Percentiles rank a stretch among this genome's conserved stretches.
Evolutionary conservation across 2,797 vertebrate genomes (phyloP).

Genomic region (Poecilia wingei): DNA sequence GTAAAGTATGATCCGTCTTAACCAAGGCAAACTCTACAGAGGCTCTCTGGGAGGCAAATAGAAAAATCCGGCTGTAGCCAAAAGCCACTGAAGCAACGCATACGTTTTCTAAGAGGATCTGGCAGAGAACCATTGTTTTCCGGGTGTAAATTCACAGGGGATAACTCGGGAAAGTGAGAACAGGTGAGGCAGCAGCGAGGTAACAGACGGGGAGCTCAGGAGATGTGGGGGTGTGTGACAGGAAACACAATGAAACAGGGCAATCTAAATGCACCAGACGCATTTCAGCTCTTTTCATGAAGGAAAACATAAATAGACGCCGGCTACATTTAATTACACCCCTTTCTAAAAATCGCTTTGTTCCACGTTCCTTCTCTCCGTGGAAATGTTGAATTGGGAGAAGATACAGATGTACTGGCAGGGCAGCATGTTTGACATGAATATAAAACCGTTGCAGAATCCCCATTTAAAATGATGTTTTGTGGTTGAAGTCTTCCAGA

Average conservation of each 20-base stretch:
- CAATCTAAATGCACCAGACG: neutral
- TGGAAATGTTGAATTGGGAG: neutral
- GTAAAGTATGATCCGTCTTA: neutral
- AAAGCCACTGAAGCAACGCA: neutral
- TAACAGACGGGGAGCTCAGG: slow-evolving; percentile 10
- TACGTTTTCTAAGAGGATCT: slow-evolving; percentile 10
- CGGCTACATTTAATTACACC: neutral
- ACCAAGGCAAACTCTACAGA: neutral
- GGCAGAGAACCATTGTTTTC: slow-evolving; percentile 9
- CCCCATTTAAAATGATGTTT: neutral
- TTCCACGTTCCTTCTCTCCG: neutral
- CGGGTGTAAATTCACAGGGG: slow-evolving; percentile 13
- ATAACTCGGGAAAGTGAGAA: slow-evolving; percentile 11
- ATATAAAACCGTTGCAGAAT: neutral
- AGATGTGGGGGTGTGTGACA: slow-evolving; percentile 19
- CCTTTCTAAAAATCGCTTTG: neutral
- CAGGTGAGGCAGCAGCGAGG: slow-evolving; percentile 23
- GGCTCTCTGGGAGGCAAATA: slow-evolving; percentile 1
- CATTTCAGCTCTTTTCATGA: neutral
- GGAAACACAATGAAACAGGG: slow-evolving; percentile 1
- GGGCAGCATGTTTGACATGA: neutral
- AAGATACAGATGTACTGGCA: neutral
- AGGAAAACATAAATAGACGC: slow-evolving; percentile 2
- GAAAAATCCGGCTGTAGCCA: neutral
- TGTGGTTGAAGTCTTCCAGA: slow-evolving; percentile 13